Evolutionary conservation across 2,113 vertebrate species (phyloP).

Genomic region (Chamaetylas fuelleborni): DNA sequence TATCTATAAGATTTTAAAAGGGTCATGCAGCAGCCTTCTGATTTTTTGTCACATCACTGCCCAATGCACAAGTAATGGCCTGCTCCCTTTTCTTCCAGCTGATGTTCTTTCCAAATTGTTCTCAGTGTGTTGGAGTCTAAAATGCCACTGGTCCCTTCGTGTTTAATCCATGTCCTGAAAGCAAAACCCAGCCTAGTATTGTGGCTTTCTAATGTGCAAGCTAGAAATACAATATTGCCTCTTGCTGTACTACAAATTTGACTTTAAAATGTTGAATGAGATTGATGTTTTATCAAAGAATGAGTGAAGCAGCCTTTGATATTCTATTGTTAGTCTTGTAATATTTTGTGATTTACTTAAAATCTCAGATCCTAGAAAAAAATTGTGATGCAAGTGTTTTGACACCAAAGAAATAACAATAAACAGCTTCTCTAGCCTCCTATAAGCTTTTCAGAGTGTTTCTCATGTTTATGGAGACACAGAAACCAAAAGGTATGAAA

Average conservation of each 20-base stretch:
- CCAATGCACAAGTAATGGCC: background rate
- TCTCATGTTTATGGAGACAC: background rate
- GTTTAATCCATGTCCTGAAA: background rate
- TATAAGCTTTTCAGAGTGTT: background rate
- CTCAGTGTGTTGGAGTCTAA: background rate
- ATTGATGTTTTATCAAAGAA: background rate
- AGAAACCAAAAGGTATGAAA: background rate
- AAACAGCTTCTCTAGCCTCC: background rate
- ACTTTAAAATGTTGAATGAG: background rate
- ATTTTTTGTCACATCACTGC: background rate
- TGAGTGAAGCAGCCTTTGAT: background rate
- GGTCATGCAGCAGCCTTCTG: background rate
- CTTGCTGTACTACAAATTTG: background rate
- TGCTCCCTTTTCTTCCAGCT: background rate
- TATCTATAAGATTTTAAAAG: background rate
- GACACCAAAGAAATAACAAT: background rate
- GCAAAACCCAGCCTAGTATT: background rate
- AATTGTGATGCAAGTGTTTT: background rate
- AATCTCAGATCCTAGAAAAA: background rate
- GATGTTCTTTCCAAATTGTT: background rate
- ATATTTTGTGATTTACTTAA: background rate
- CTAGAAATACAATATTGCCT: background rate
- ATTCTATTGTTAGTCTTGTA: background rate
- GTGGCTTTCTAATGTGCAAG: background rate
- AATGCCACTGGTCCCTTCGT: background rate